Evolutionary conservation across 2,888 invertebrate genomes (phyloP).

Genomic region (Drosophila rubida): DNA sequence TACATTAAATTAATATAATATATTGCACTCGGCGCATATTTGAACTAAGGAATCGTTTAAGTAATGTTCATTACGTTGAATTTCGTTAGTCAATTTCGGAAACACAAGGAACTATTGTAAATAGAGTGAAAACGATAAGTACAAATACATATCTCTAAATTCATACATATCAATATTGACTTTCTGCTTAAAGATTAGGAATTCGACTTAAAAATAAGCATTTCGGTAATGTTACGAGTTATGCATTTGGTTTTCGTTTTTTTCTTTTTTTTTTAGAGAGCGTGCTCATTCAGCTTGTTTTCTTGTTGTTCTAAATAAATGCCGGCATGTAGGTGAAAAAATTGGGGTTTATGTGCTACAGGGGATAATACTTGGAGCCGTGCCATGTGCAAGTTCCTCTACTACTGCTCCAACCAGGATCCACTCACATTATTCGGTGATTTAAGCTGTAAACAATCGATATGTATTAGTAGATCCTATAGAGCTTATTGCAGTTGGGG

Average conservation of each 20-base stretch:
- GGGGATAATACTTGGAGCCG: conserved; percentile 32
- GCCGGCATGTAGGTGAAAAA: conserved; percentile 40
- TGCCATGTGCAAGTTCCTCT: conserved; percentile 13
- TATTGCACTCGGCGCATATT: conserved; percentile 49
- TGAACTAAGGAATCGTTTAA: conserved; percentile 28
- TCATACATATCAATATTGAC: conserved; percentile 33
- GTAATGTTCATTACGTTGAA: conserved; percentile 17
- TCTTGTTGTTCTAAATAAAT: conserved; percentile 21
- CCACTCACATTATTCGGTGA: conserved; percentile 91
- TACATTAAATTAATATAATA: conserved; percentile 27
- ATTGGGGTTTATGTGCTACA: conserved; percentile 24
- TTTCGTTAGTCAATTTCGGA: conserved; percentile 28
- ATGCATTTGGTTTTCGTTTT: conserved; percentile 32
- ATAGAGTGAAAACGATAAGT: conserved; percentile 20
- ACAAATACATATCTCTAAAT: conserved; percentile 34
- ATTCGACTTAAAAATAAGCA: conserved; percentile 47
- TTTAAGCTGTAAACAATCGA: conserved; percentile 85
- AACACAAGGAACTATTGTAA: conserved; percentile 57
- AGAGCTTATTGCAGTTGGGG: neutral
- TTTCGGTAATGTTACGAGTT: conserved; percentile 46
- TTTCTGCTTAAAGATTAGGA: conserved; percentile 63
- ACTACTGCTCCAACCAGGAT: conserved; percentile 93
- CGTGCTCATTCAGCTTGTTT: conserved; percentile 57
- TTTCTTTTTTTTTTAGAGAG: conserved; percentile 46
- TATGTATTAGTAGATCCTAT: neutral